Percentiles rank a stretch among this genome's conserved stretches.
Conservation (phyloP, 1,140 invertebrate genomes). For the Drosophila nigrodunni region DNA sequence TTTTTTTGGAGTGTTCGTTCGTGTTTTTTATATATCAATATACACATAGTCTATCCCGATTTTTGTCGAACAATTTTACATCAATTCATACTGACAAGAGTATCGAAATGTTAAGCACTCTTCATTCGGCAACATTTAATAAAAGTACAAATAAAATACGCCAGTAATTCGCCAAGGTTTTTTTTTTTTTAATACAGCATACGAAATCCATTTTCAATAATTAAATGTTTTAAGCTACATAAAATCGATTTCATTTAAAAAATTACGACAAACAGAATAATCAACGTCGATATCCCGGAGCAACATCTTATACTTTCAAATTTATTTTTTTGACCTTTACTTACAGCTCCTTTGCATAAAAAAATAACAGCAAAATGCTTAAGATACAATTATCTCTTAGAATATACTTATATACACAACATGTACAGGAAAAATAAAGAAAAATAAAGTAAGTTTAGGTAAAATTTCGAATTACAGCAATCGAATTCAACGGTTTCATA, state of each 20-base stretch:
- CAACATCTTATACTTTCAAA: background rate
- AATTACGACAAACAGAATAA: background rate
- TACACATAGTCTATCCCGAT: background rate
- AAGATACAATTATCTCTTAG: slow-evolving; percentile 21
- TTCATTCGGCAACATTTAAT: background rate
- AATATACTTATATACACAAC: slow-evolving; percentile 14
- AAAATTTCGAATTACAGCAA: slow-evolving; percentile 13
- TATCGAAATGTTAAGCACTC: too few species aligned
- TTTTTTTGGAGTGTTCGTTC: slow-evolving; percentile 32
- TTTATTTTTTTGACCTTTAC: slow-evolving; percentile 35
- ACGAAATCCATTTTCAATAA: slow-evolving; percentile 8
- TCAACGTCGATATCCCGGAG: background rate
- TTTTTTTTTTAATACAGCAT: background rate
- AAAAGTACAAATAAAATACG: slow-evolving; percentile 1
- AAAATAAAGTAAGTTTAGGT: slow-evolving; percentile 18
- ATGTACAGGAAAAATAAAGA: slow-evolving; percentile 3
- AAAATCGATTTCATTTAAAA: slow-evolving; percentile 1
- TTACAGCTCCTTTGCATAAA: slow-evolving; percentile 38
- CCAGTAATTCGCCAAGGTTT: background rate
- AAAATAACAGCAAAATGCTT: slow-evolving; percentile 10
- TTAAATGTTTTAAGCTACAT: slow-evolving; percentile 9
- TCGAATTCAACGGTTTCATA: slow-evolving; percentile 21
- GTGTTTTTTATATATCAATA: slow-evolving; percentile 21
- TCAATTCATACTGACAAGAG: background rate
- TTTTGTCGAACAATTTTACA: background rate